Conservation (phyloP, 2,797 vertebrate genomes). For the Ctenopoma multispine region DNA sequence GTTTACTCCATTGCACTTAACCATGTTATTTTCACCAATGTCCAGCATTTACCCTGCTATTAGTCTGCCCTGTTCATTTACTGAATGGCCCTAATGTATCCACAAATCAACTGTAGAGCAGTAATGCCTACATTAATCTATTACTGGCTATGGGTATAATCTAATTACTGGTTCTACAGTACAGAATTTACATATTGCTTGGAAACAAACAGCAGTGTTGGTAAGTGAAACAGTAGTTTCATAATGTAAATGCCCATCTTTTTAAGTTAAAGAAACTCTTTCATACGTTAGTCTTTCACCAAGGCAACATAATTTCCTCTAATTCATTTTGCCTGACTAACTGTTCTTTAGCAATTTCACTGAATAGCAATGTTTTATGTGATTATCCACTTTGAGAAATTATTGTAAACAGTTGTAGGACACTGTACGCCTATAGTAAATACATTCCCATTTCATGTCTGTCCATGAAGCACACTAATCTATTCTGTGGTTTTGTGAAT, state of each 20-base stretch:
- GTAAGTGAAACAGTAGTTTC: slow-evolving; percentile 19
- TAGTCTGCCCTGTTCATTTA: slow-evolving; percentile 60
- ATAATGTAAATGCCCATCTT: slow-evolving; percentile 37
- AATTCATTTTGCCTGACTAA: slow-evolving; percentile 36
- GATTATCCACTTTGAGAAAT: slow-evolving; percentile 54
- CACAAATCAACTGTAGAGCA: slow-evolving; percentile 71
- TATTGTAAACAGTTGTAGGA: slow-evolving; percentile 32
- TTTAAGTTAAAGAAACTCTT: slow-evolving; percentile 46
- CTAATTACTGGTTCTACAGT: slow-evolving; percentile 57
- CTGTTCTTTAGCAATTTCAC: slow-evolving; percentile 33
- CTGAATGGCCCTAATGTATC: slow-evolving; percentile 71
- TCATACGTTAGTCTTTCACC: slow-evolving; percentile 36
- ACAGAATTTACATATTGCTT: slow-evolving; percentile 44
- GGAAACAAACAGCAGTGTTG: slow-evolving; percentile 40
- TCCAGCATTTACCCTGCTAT: slow-evolving; percentile 65
- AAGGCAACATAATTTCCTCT: slow-evolving; percentile 30
- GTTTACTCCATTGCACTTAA: slow-evolving; percentile 59
- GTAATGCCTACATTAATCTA: slow-evolving; percentile 68
- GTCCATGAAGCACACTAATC: slow-evolving; percentile 51
- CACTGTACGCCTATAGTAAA: slow-evolving; percentile 32
- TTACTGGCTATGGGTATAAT: slow-evolving; percentile 61
- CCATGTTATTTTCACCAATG: slow-evolving; percentile 70
- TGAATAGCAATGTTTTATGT: slow-evolving; percentile 41
- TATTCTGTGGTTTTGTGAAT: slow-evolving; percentile 27
- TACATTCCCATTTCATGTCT: slow-evolving; percentile 35